Conservation (phyloP, 2,113 vertebrate species). For the Myrmecophaga tridactyla region DNA sequence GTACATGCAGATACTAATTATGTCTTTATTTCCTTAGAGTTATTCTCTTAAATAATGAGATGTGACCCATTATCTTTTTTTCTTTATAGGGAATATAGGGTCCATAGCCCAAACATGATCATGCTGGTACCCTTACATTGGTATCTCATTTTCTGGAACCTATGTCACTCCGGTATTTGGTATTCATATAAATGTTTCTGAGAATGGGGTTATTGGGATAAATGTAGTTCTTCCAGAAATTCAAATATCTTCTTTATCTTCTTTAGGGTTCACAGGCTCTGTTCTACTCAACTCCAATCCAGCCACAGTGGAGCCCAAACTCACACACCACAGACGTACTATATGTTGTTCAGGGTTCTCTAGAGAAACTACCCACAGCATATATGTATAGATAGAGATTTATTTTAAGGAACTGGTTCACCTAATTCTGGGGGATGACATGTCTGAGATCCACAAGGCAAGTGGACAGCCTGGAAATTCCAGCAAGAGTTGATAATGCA, state of each 20-base stretch:
- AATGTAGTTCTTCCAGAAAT: background rate
- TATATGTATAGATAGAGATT: too few species aligned
- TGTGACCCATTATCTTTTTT: background rate
- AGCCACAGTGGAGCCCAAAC: accelerated
- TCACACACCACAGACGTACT: background rate
- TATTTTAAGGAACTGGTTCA: too few species aligned
- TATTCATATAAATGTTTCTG: accelerated
- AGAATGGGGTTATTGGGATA: background rate
- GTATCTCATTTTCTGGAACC: background rate
- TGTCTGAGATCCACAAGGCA: too few species aligned
- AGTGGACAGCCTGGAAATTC: too few species aligned
- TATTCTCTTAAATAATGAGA: background rate
- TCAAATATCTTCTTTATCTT: background rate
- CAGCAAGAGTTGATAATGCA: too few species aligned
- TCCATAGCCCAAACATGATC: background rate
- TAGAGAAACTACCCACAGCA: too few species aligned
- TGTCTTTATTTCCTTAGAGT: background rate
- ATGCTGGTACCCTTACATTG: background rate
- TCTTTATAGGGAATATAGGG: background rate
- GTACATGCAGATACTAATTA: background rate
- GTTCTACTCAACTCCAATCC: accelerated
- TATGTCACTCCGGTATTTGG: too few species aligned
- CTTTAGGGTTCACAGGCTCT: background rate
- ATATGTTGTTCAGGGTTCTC: too few species aligned
- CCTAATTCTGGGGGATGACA: too few species aligned